A percentile compares a stretch with the other conserved stretches of the same genome.
These are phyloP conservation scores for Columba guinea DNA, from an alignment of 2,797 vertebrate genomes.

Conservation along the genomic window DNA sequence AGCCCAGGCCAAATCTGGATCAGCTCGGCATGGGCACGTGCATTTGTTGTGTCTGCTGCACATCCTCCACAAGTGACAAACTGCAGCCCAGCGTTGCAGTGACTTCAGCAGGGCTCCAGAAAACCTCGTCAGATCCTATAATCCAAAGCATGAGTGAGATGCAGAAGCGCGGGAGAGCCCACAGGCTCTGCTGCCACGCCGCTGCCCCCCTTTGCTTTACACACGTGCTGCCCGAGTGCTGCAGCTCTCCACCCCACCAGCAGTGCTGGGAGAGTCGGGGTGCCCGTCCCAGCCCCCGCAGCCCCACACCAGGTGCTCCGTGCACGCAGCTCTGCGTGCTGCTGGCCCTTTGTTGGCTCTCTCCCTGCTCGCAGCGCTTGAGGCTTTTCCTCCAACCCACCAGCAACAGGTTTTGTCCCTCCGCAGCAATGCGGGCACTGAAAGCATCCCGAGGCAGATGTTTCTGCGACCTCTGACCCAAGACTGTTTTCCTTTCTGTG, in stretches of 20 bases:
- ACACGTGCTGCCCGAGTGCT: rapidly evolving
- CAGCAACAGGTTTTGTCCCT: conserved; percentile 81
- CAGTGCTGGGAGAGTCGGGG: background rate
- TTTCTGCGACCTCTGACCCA: conserved; percentile 89
- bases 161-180: background rate
- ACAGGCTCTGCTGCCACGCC: background rate
- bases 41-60: conserved; percentile 47
- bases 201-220: background rate
- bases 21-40: background rate
- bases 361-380: background rate
- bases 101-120: background rate
- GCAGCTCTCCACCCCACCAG: background rate
- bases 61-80: background rate
- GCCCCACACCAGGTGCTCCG: background rate
- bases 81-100: background rate
- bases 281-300: background rate
- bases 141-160: background rate
- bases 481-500: conserved; percentile 81
- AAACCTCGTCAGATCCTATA: background rate
- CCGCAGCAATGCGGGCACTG: conserved; percentile 83
- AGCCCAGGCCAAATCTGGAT: conserved; percentile 10
- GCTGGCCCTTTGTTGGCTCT: background rate
- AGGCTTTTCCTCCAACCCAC: conserved; percentile 57
- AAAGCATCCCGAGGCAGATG: conserved; percentile 87
- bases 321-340: rapidly evolving